phyloP scores from a whole-genome alignment of 2,888 invertebrate species.

The Eupithecia pulchellata region DNA sequence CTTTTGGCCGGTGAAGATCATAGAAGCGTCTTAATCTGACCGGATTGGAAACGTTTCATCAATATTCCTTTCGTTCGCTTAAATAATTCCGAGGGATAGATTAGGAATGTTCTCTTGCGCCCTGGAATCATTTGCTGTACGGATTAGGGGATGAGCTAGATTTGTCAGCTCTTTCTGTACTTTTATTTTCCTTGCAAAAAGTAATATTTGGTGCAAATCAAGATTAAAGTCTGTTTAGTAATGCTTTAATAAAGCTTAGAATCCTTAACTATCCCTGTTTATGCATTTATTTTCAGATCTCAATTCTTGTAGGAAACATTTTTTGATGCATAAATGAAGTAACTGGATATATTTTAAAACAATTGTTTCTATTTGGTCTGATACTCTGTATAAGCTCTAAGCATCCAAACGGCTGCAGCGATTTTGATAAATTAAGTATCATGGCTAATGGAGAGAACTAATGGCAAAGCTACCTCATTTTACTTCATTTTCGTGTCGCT shows the following conservation, averaged over 20 bases:
- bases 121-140: conserved; percentile 43
- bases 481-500: too few species aligned
- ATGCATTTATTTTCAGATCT: background rate
- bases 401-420: too few species aligned
- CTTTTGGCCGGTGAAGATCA: conserved; percentile 5
- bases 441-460: too few species aligned
- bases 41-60: conserved; percentile 26
- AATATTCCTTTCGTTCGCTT: conserved; percentile 34
- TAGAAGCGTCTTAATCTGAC: conserved; percentile 20
- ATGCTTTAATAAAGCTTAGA: too few species aligned
- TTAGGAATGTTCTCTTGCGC: conserved; percentile 55
- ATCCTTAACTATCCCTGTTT: background rate
- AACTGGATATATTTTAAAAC: background rate
- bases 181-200: background rate
- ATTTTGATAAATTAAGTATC: too few species aligned
- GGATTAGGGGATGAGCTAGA: conserved; percentile 38
- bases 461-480: too few species aligned
- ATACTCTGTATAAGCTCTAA: too few species aligned
- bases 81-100: conserved; percentile 39
- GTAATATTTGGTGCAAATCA: background rate
- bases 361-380: too few species aligned
- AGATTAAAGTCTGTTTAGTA: background rate
- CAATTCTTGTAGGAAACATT: background rate
- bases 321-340: background rate
- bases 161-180: background rate